phyloP scores from a whole-genome alignment of 2,888 invertebrate genomes.

The Lasioglossum vierecki region DNA sequence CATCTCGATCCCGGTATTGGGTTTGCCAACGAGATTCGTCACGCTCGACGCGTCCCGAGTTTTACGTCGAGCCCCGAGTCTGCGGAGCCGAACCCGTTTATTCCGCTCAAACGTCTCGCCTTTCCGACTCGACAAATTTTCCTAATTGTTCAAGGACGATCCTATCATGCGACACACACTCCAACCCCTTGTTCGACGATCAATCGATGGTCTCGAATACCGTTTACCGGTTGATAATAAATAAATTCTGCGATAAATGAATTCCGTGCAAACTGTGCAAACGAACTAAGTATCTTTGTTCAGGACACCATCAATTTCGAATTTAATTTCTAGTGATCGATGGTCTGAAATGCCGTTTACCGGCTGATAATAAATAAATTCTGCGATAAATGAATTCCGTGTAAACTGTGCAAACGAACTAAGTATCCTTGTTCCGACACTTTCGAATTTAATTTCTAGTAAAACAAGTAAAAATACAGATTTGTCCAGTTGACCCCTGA shows the following conservation, averaged over 20 bases:
- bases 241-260: neutral
- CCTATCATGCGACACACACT: neutral
- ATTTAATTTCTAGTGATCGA: too few relatives aligned
- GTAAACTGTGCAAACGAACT: neutral
- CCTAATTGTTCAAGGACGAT: slow-evolving; percentile 23
- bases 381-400: neutral
- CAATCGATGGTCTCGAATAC: neutral
- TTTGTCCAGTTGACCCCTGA: neutral
- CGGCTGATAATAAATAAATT: neutral
- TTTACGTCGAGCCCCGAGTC: slow-evolving; percentile 25
- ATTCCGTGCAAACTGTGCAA: neutral
- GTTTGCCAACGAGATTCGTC: slow-evolving; percentile 70
- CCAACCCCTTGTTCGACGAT: neutral
- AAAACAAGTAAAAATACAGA: too few relatives aligned
- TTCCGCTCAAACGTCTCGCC: slow-evolving; percentile 44
- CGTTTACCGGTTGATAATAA: neutral
- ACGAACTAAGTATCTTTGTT: neutral
- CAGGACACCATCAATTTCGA: too few relatives aligned
- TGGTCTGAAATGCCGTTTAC: too few relatives aligned
- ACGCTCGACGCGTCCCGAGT: slow-evolving; percentile 54
- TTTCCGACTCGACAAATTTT: slow-evolving; percentile 23
- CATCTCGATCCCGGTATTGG: slow-evolving; percentile 58
- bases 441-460: too few relatives aligned
- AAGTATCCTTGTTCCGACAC: neutral
- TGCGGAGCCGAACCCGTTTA: slow-evolving; percentile 34